A percentile compares a stretch with the other conserved stretches of the same genome.
These are phyloP conservation scores for Coremacera marginata DNA, from an alignment of 2,888 invertebrate species.

Conservation along the genomic window DNA sequence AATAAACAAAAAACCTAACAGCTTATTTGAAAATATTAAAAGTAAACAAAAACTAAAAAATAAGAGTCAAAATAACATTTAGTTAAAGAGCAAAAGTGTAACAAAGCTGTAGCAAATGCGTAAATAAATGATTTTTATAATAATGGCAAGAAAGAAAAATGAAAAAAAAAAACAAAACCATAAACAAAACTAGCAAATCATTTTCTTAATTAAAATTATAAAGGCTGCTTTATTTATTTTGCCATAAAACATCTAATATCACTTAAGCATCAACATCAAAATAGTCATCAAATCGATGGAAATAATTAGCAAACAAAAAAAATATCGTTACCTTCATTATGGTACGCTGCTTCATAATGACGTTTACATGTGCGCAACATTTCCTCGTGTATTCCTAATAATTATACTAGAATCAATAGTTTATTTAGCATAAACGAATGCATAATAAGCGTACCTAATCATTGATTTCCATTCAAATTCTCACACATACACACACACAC, in stretches of 20 bases:
- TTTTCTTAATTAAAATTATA: not conserved
- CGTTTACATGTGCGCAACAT: too few species aligned
- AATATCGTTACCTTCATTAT: too few species aligned
- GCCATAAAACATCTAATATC: not conserved
- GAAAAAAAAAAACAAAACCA: not conserved
- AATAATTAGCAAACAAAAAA: too few species aligned
- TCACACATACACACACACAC: slow-evolving; percentile 45
- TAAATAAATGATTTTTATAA: slow-evolving; percentile 23
- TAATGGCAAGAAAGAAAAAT: not conserved
- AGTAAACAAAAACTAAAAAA: slow-evolving; percentile 46
- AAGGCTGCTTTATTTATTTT: slow-evolving; percentile 5
- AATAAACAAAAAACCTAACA: not conserved
- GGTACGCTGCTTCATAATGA: too few species aligned
- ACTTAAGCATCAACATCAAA: slow-evolving; percentile 8
- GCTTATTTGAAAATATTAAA: slow-evolving; percentile 40
- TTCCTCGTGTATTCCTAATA: not conserved
- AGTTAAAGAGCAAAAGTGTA: slow-evolving; percentile 41
- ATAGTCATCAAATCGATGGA: not conserved
- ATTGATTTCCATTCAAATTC: slow-evolving; percentile 3
- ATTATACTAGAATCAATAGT: not conserved
- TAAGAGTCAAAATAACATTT: slow-evolving; percentile 53
- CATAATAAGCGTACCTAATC: slow-evolving; percentile 31
- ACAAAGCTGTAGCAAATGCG: slow-evolving; percentile 12
- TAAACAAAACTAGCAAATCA: not conserved
- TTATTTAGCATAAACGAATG: slow-evolving; percentile 1